Conservation (phyloP, 2,113 vertebrate species). For the Pedetes capensis region DNA sequence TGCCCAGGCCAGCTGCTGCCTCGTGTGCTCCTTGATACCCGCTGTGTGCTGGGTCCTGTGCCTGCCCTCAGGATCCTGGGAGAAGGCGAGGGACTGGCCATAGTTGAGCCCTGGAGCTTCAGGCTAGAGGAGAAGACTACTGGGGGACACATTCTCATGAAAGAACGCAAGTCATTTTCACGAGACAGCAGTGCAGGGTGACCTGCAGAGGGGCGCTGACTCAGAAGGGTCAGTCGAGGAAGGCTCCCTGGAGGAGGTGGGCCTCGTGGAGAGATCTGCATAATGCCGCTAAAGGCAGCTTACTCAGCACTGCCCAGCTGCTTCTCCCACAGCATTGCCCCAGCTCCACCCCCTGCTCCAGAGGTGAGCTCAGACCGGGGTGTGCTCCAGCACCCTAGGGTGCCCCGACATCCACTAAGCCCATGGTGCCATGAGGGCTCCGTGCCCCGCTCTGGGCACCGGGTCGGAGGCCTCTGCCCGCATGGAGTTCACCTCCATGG, state of each 20-base stretch:
- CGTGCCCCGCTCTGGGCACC: background rate
- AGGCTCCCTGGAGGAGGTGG: background rate
- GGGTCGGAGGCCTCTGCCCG: background rate
- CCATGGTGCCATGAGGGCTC: background rate
- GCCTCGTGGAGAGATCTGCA: background rate
- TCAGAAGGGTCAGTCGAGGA: background rate
- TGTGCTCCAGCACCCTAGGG: background rate
- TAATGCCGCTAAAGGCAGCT: too few species aligned
- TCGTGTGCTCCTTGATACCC: background rate
- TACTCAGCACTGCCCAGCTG: too few species aligned
- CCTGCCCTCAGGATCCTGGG: background rate
- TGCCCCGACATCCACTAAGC: background rate
- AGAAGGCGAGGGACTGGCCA: background rate
- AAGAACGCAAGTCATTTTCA: background rate
- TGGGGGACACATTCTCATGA: background rate
- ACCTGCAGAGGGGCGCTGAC: background rate
- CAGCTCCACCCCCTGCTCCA: background rate
- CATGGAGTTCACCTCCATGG: too few species aligned
- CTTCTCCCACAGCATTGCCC: background rate
- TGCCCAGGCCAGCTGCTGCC: background rate
- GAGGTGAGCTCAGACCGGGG: background rate
- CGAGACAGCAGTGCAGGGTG: background rate
- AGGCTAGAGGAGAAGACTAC: background rate
- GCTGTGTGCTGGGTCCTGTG: background rate
- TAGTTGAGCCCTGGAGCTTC: background rate